phyloP scores from a whole-genome alignment of 1,140 invertebrate species.

The Dreissena rostriformis region DNA sequence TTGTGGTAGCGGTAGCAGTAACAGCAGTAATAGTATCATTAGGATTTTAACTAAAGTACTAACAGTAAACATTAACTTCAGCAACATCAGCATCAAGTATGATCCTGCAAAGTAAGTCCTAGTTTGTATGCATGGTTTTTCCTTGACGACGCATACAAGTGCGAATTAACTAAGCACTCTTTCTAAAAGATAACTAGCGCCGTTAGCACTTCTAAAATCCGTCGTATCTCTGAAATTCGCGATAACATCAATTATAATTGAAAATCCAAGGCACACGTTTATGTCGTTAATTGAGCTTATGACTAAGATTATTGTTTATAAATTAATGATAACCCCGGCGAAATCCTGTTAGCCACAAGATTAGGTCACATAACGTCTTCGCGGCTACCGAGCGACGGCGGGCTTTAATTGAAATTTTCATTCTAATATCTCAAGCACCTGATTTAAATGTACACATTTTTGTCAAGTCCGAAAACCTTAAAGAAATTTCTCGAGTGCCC shows the following conservation, averaged over 20 bases:
- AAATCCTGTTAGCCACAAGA: background rate
- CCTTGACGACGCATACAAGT: no score
- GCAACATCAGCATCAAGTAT: no score
- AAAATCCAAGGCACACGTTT: conserved; percentile 15
- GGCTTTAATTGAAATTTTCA: conserved; percentile 52
- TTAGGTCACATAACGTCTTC: conserved; percentile 1
- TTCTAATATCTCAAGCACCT: conserved; percentile 27
- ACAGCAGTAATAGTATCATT: no score
- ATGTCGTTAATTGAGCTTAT: conserved; percentile 3
- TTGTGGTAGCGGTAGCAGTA: no score
- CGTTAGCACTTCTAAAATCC: background rate
- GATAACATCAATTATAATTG: conserved; percentile 8
- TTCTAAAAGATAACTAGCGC: background rate
- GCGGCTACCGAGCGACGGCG: background rate
- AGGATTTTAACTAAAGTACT: no score
- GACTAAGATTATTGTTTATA: conserved; percentile 37
- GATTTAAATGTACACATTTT: conserved; percentile 46
- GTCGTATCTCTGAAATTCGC: background rate
- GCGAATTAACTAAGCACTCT: background rate
- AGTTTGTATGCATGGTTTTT: no score
- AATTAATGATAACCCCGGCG: conserved; percentile 9
- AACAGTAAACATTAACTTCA: no score
- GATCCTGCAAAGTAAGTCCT: no score
- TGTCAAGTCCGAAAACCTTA: conserved; percentile 28
- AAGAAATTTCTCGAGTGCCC: conserved; percentile 14